These are phyloP conservation scores for Wiebesia pumilae DNA, from an alignment of 1,140 invertebrate genomes.

Conservation along the genomic window DNA sequence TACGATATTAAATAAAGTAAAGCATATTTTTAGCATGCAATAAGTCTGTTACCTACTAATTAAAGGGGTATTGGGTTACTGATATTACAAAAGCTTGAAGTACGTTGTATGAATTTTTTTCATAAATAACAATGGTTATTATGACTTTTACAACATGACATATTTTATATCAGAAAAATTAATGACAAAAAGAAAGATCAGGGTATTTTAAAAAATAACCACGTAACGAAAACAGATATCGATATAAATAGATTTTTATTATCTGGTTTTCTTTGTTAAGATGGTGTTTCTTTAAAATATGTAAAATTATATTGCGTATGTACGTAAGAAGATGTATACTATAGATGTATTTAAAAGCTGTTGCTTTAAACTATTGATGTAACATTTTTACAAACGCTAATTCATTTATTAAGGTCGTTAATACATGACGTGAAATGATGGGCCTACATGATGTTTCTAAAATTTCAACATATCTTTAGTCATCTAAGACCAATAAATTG, in stretches of 20 bases:
- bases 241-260: neutral
- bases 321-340: neutral
- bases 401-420: neutral
- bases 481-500: neutral
- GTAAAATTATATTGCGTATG: neutral
- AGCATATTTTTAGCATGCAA: neutral
- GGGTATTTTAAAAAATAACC: slow-evolving; percentile 6
- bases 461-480: neutral
- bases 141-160: neutral
- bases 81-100: no score
- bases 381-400: neutral
- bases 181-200: neutral
- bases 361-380: neutral
- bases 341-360: neutral
- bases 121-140: neutral
- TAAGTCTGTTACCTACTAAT: neutral
- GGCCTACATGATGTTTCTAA: neutral
- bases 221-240: slow-evolving; percentile 1
- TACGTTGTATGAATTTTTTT: neutral
- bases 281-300: neutral
- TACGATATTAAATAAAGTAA: neutral
- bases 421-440: neutral
- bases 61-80: no score
- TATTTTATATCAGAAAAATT: neutral
- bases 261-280: neutral